Evolutionary conservation across 2,113 vertebrate genomes (phyloP), one percentile per base, ranked within the genome.

Genomic region (Gila orcuttii): DNA sequence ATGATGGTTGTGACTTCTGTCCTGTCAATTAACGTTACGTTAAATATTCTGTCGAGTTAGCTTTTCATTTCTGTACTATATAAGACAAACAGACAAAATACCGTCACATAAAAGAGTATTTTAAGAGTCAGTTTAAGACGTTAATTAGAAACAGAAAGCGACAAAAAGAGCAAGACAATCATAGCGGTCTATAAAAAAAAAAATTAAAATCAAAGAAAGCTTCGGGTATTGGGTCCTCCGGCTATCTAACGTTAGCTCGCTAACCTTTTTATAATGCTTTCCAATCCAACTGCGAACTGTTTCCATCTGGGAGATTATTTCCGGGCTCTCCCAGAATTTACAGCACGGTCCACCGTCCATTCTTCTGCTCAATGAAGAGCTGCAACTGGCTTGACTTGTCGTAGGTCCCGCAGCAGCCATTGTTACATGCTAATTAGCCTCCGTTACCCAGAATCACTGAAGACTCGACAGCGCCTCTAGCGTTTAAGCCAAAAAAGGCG

Each of bases 251-350:
- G 3, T 33, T 33, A 73, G 86, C 86, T 68, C 73, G 73, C 83
- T 89, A 73, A 98, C 97, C 97, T 98, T 98, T 93, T 96, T 97
- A 94, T 97, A 97, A 92, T 97, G 96, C 92, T 97, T 98, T 82
- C 95, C 96, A 66, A 97, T 93, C 97, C 97, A 98, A 86, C 94
- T 94, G 42, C 97, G 96, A 89, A 96, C 95, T 57, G 93, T 90
- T 86, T 98, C 97, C 91, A 98, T 91, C 90, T 97, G 97, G 52
- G 96, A 93, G 86, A 96, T 93, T 12, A 96, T 97, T 57, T 98
- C 97, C 11, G 95, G 91, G 87, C 95, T 96, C 92, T 98, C 97
- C 96, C 97, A 97, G 85, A 96, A 97, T 92, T 95, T 94, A 28
- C 91, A 92, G n/a, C 95, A 95, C 4, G 96, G 96, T 23, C 94